Conservation (phyloP, 1,140 invertebrate genomes). For the Nasonia longicornis region DNA sequence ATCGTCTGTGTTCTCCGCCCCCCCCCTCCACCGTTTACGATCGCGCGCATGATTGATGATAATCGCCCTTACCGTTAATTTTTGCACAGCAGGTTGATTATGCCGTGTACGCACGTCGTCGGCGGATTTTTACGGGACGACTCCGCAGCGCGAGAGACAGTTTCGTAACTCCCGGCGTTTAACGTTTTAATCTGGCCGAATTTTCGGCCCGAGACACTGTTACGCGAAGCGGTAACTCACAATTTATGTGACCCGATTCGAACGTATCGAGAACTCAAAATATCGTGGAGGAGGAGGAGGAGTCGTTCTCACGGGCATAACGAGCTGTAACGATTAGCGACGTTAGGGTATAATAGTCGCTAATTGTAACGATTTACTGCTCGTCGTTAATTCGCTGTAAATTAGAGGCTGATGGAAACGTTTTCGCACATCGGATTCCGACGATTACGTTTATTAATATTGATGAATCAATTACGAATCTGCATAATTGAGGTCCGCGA, state of each 20-base stretch:
- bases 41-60: background rate
- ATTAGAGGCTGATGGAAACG: background rate
- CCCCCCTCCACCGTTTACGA: background rate
- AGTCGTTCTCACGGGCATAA: background rate
- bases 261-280: no score
- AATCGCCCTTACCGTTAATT: conserved; percentile 9
- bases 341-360: background rate
- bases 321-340: background rate
- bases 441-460: background rate
- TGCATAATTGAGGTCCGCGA: background rate
- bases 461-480: background rate
- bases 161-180: background rate
- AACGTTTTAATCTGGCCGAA: background rate
- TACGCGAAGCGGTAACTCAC: background rate
- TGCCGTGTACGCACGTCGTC: background rate
- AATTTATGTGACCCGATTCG: background rate
- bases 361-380: background rate
- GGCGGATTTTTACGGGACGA: no score
- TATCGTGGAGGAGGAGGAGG: no score
- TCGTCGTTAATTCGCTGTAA: background rate
- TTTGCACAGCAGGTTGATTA: background rate
- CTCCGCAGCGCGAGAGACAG: no score
- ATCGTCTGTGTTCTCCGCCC: background rate
- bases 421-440: background rate
- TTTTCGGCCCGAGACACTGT: background rate